Conservation (phyloP, 1,140 invertebrate genomes). For the Drosophila ogumai region DNA sequence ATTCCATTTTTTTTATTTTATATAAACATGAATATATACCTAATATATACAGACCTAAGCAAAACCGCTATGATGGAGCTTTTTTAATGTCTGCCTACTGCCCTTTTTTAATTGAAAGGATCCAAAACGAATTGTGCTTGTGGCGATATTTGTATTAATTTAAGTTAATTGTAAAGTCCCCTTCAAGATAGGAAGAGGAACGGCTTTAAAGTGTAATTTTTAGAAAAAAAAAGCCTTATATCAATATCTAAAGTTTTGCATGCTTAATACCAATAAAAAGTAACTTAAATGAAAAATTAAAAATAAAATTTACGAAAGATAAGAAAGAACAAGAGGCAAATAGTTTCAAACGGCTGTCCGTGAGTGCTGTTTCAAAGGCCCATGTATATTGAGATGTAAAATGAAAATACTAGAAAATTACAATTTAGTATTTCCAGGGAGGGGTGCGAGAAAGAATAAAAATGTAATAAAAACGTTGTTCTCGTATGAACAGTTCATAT, state of each 20-base stretch:
- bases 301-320: not conserved
- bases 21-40: not conserved
- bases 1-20: not conserved
- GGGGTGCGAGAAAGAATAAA: no score
- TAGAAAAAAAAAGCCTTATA: not conserved
- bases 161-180: not conserved
- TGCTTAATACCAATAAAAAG: not conserved
- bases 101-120: not conserved
- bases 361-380: no score
- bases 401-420: no score
- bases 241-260: not conserved
- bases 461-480: no score
- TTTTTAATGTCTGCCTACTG: not conserved
- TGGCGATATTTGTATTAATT: not conserved
- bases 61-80: not conserved
- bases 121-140: not conserved
- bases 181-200: not conserved
- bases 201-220: not conserved
- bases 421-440: no score
- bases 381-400: no score
- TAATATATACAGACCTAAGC: not conserved
- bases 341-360: no score
- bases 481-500: no score
- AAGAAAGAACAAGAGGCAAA: no score
- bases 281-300: not conserved